Percentiles rank a stretch among this genome's conserved stretches.
phyloP scores from a whole-genome alignment of 2,888 invertebrate genomes.

The Notodonta ziczac region DNA sequence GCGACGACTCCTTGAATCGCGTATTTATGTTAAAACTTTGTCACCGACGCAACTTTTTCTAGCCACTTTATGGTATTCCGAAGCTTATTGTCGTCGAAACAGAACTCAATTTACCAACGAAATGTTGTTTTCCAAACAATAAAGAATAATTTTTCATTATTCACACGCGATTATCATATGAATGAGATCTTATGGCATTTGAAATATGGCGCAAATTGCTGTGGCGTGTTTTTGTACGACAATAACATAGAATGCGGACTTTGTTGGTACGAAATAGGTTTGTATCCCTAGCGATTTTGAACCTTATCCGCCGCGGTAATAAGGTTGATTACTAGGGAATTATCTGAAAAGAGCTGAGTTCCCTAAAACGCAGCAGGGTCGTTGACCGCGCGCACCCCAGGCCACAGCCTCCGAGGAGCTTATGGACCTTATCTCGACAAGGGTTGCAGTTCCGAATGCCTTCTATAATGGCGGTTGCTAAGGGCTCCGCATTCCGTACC shows the following conservation, averaged over 20 bases:
- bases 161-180: slow-evolving; percentile 21
- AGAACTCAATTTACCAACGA: slow-evolving; percentile 7
- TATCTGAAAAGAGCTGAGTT: slow-evolving; percentile 15
- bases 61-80: slow-evolving; percentile 8
- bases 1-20: slow-evolving; percentile 12
- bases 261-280: slow-evolving; percentile 5
- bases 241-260: slow-evolving; percentile 9
- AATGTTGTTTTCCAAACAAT: slow-evolving; percentile 9
- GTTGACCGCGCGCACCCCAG: slow-evolving; percentile 23
- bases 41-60: slow-evolving; percentile 22
- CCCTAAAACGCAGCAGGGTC: slow-evolving; percentile 34
- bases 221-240: slow-evolving; percentile 17
- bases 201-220: slow-evolving; percentile 26
- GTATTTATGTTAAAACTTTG: slow-evolving; percentile 33
- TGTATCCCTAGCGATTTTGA: slow-evolving; percentile 4
- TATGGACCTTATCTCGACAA: slow-evolving; percentile 9
- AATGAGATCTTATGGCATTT: slow-evolving; percentile 14
- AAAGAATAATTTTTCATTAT: slow-evolving; percentile 29
- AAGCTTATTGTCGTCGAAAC: slow-evolving; percentile 5
- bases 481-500: not conserved
- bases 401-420: slow-evolving; percentile 20
- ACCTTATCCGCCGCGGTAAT: not conserved
- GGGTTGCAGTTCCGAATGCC: slow-evolving; percentile 11
- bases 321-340: slow-evolving; percentile 10
- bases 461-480: not conserved